Conservation (phyloP, 64 coral and sea anemone genomes). For the Anthopleura sola region DNA sequence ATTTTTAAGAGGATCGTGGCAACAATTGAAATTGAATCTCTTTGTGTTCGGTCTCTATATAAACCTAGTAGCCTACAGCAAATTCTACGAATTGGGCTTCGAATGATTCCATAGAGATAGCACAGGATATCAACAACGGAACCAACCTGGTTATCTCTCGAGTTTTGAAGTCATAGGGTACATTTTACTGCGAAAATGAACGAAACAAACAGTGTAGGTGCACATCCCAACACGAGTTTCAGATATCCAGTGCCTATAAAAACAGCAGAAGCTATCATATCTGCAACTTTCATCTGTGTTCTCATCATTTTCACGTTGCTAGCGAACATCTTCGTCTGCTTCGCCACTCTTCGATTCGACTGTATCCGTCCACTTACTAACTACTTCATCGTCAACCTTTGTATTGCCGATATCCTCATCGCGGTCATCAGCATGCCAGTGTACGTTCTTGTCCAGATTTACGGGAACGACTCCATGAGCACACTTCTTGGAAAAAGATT, state of each 20-base stretch:
- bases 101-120: background rate
- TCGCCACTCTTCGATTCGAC: slow-evolving; percentile 28
- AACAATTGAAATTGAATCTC: background rate
- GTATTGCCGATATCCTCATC: slow-evolving; percentile 58
- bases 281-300: slow-evolving; percentile 27
- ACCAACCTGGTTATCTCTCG: background rate
- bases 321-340: slow-evolving; percentile 65
- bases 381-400: slow-evolving; percentile 77
- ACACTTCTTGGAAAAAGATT: slow-evolving; percentile 10
- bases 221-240: background rate
- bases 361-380: slow-evolving; percentile 48
- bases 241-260: background rate
- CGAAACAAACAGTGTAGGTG: background rate
- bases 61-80: background rate
- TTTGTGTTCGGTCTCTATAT: background rate
- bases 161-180: background rate
- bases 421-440: slow-evolving; percentile 75
- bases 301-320: slow-evolving; percentile 46
- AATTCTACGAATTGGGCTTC: background rate
- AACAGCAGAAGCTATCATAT: background rate
- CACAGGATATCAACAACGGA: background rate
- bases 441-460: slow-evolving; percentile 52
- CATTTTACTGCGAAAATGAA: background rate
- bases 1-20: background rate
- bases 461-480: background rate